Evolutionary conservation across 2,888 invertebrate genomes (phyloP).

Genomic region (Drosophila limbata): DNA sequence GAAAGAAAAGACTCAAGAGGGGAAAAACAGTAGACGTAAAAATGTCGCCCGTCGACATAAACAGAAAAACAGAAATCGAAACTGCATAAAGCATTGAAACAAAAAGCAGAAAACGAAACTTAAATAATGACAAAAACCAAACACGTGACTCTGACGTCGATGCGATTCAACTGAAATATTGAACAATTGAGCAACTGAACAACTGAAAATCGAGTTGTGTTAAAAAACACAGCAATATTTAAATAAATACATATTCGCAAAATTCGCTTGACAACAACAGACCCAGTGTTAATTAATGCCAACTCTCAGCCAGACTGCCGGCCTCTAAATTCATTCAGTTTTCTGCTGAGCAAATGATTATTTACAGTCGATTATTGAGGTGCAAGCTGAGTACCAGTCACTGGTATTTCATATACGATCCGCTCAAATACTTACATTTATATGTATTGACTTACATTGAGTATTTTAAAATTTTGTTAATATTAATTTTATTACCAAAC

Average conservation of each 20-base stretch:
- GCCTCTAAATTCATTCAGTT: slow-evolving; percentile 42
- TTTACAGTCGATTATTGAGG: slow-evolving; percentile 22
- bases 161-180: slow-evolving; percentile 7
- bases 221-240: slow-evolving; percentile 27
- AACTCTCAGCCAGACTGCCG: slow-evolving; percentile 25
- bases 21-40: slow-evolving; percentile 3
- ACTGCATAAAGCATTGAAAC: slow-evolving; percentile 64
- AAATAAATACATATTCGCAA: slow-evolving; percentile 28
- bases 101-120: slow-evolving; percentile 42
- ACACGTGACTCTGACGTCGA: slow-evolving; percentile 67
- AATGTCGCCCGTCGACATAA: slow-evolving; percentile 47
- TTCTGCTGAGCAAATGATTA: slow-evolving; percentile 57
- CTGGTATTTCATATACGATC: slow-evolving; percentile 17
- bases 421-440: slow-evolving; percentile 18
- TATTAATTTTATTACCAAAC: neutral
- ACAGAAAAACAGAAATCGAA: slow-evolving; percentile 67
- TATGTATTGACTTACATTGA: neutral
- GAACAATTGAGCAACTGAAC: slow-evolving; percentile 4
- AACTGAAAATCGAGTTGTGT: slow-evolving; percentile 53
- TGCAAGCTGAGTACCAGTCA: slow-evolving; percentile 6
- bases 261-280: slow-evolving; percentile 70
- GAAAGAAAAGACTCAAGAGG: neutral
- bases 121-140: slow-evolving; percentile 46
- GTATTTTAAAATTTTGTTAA: neutral
- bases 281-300: slow-evolving; percentile 13